Conservation (phyloP, 1,140 invertebrate genomes). For the Stratiolaelaps scimitus region DNA sequence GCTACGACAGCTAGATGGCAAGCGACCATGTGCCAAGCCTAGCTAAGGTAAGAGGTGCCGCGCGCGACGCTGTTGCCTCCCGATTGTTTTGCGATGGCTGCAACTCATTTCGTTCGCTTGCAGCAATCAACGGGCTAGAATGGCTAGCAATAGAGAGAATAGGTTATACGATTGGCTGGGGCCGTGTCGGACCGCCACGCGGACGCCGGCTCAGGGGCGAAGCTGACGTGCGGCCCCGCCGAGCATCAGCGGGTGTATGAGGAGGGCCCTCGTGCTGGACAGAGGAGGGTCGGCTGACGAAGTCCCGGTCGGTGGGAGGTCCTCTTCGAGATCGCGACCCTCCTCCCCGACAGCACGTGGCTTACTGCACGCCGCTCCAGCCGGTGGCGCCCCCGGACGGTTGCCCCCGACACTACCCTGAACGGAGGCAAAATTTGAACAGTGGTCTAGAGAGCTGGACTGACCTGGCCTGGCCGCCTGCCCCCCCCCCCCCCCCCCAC, state of each 20-base stretch:
- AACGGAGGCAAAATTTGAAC: constrained; percentile 24
- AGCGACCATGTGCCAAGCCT: too few relatives aligned
- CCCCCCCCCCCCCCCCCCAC: too few relatives aligned
- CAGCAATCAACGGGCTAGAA: too few relatives aligned
- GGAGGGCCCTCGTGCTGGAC: not conserved
- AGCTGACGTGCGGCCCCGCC: constrained; percentile 2
- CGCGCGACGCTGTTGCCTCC: too few relatives aligned
- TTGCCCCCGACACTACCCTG: constrained; percentile 2
- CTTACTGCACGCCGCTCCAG: constrained; percentile 18
- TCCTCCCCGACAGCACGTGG: constrained; percentile 17
- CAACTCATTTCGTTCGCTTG: too few relatives aligned
- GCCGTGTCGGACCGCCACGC: too few relatives aligned
- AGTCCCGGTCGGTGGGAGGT: constrained; percentile 28
- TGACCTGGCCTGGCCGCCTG: too few relatives aligned
- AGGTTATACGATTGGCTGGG: too few relatives aligned
- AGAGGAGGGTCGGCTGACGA: constrained; percentile 6
- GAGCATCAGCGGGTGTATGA: not conserved
- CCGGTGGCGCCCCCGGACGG: constrained; percentile 14
- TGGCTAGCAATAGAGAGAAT: too few relatives aligned
- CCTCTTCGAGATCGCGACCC: constrained; percentile 10
- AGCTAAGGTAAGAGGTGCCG: too few relatives aligned
- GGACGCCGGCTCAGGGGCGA: not conserved
- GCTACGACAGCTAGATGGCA: too few relatives aligned
- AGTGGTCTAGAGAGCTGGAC: not conserved
- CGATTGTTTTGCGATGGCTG: too few relatives aligned